phyloP scores from a whole-genome alignment of 2,113 vertebrate species.

The Triplophysa siluroides region DNA sequence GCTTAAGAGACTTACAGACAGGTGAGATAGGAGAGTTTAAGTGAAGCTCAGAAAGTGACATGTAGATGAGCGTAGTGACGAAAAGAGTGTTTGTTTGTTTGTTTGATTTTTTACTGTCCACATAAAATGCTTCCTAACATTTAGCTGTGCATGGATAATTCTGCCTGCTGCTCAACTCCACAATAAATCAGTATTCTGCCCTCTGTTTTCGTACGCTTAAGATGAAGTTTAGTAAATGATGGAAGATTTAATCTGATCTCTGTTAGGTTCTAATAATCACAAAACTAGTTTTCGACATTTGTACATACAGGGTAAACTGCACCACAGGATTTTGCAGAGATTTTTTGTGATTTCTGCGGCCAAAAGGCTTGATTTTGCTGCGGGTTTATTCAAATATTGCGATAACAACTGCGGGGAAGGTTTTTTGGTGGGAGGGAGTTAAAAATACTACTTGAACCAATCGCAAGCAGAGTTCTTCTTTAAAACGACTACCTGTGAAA shows the following conservation, averaged over 20 bases:
- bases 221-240: slow-evolving; percentile 14
- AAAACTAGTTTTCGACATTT: background rate
- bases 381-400: too few relatives aligned
- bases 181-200: slow-evolving; percentile 6
- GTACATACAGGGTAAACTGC: too few relatives aligned
- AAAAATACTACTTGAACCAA: too few relatives aligned
- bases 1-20: slow-evolving; percentile 90
- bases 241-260: background rate
- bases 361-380: too few relatives aligned
- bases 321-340: too few relatives aligned
- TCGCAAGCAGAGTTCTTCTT: too few relatives aligned
- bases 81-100: slow-evolving; percentile 8
- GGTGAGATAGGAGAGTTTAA: slow-evolving; percentile 79
- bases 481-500: too few relatives aligned
- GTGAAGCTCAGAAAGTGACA: slow-evolving; percentile 5
- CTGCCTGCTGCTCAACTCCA: slow-evolving; percentile 31
- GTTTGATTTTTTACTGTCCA: background rate
- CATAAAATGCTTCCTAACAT: background rate
- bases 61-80: slow-evolving; percentile 42
- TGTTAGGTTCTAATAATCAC: background rate
- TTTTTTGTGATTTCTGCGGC: too few relatives aligned
- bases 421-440: too few relatives aligned
- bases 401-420: too few relatives aligned
- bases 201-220: slow-evolving; percentile 30
- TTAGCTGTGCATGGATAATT: slow-evolving; percentile 34